Evolutionary conservation across 2,113 vertebrate species (phyloP).

Genomic region (Callipepla squamata): DNA sequence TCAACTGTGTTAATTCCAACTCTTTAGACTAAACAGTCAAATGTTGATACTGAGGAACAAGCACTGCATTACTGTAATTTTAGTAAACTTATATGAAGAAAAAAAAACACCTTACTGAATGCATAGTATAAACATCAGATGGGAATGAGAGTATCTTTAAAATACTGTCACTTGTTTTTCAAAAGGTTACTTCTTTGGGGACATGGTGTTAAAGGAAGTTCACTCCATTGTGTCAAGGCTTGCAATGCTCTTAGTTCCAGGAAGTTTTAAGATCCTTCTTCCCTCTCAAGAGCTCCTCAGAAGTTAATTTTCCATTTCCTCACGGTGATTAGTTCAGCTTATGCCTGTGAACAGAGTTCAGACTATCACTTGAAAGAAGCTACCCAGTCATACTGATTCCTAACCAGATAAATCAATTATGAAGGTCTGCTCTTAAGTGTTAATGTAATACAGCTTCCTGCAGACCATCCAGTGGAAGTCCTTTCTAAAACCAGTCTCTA

Average conservation of each 20-base stretch:
- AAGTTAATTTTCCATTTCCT: conserved; percentile 32
- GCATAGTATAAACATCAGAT: neutral
- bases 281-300: neutral
- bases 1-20: neutral
- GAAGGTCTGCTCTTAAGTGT: conserved; percentile 9
- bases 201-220: neutral
- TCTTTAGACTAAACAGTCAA: neutral
- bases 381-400: neutral
- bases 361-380: neutral
- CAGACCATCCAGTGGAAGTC: conserved; percentile 13
- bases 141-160: neutral
- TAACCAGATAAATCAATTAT: conserved; percentile 35
- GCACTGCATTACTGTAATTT: neutral
- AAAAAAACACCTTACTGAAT: neutral
- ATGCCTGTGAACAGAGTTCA: neutral
- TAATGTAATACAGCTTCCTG: conserved; percentile 40
- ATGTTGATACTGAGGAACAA: neutral
- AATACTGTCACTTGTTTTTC: neutral
- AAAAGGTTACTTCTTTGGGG: neutral
- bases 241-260: neutral
- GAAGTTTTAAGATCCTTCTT: neutral
- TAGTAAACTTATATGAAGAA: neutral
- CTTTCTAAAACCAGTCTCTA: neutral
- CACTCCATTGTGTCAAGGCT: neutral
- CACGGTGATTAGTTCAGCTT: neutral